Percentiles rank a stretch among this genome's conserved stretches.
phyloP scores from a whole-genome alignment of 2,113 vertebrate genomes.

The Sitta europaea region DNA sequence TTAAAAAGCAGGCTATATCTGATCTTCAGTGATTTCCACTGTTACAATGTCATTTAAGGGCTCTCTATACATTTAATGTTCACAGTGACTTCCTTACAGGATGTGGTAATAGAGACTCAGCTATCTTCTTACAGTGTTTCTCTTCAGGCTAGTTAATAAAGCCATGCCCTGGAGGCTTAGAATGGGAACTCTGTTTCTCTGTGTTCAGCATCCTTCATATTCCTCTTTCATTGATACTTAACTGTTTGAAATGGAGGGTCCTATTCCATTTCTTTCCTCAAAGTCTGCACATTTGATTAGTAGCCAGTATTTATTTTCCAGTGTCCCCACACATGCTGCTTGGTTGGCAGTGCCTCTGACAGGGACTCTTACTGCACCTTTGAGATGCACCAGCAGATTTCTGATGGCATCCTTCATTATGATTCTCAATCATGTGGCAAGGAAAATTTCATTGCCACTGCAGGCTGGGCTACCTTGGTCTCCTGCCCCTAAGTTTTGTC shows the following conservation, averaged over 20 bases:
- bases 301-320: background rate
- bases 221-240: background rate
- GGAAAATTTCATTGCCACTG: background rate
- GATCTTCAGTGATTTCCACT: background rate
- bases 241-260: background rate
- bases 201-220: background rate
- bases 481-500: background rate
- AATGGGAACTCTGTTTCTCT: background rate
- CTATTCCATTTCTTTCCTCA: background rate
- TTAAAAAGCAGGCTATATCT: background rate
- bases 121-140: background rate
- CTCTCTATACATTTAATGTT: background rate
- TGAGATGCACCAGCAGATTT: rapidly evolving
- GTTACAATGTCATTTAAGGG: background rate
- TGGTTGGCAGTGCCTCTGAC: background rate
- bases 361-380: background rate
- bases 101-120: background rate
- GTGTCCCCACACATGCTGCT: background rate
- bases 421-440: background rate
- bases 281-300: background rate
- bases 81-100: background rate
- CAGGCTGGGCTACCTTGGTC: background rate
- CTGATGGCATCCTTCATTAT: background rate
- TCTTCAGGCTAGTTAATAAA: background rate
- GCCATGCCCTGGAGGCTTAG: background rate